Base-by-base conservation (phyloP, 2,113 vertebrate species). In the Calyptommatus sinebrachiatus region DNA sequence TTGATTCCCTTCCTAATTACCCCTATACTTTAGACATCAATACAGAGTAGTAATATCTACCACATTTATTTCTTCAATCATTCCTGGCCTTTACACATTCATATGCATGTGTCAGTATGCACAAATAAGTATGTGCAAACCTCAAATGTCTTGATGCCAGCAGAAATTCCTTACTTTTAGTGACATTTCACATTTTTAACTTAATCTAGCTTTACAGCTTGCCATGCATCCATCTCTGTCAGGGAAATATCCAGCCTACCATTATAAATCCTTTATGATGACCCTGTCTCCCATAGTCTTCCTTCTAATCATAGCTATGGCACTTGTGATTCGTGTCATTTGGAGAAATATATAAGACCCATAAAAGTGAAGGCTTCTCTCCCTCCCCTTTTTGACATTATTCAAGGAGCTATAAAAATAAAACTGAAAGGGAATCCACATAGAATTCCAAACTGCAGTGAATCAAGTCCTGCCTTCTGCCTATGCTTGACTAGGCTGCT, bases 251-350 rank as follows among this genome's bases (percentile, higher is more conserved):
- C 79, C 81, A 88, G 50, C 87, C 81, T 76, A 72, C 75, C 14
- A 2, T 85, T 90, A 88, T 89, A 89, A 92, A 91, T 86, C 87
- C 86, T 89, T 92, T 73, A 87, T 88, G 88, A 88, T 84, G 91
- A 90, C 88, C 88, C 83, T 77, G 66, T 86, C 89, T 89, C 35
- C 78, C 18, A 12, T 80, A 71, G 71, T 83, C 76, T 84, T 90
- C 85, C 81, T 80, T 91, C 87, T 82, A 84, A 88, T 89, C 88
- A 78, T 77, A 91, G 84, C 81, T 70, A 9, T 84, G 87, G 87
- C 87, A 89, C 84, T 91, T 81, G 80, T 79, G 71, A 83, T 84
- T 85, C 86, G 5, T 77, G 83, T 87, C 90, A 88, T 63, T 85
- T 48, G 41, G 78, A 61, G 81, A 91, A 81, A 83, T 68, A 90